Conservation (phyloP, 2,797 vertebrate genomes). For the Lepus townsendii region DNA sequence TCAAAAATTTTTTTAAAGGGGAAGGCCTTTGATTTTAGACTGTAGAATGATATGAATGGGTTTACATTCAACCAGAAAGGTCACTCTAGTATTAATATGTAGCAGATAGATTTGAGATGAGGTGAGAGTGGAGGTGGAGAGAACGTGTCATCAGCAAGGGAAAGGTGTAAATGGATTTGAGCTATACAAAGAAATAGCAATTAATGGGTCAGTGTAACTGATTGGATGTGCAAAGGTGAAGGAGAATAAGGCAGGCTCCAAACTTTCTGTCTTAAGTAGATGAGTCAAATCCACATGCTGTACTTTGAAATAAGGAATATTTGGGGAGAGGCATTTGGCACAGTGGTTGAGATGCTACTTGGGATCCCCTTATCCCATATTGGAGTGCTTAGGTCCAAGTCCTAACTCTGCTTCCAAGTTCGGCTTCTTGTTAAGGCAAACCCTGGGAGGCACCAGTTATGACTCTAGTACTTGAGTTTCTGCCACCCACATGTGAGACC, state of each 20-base stretch:
- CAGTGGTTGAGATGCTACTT: too few relatives aligned
- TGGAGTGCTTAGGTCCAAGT: too few relatives aligned
- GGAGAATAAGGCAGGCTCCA: background rate
- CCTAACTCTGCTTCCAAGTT: too few relatives aligned
- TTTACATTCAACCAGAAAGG: slow-evolving; percentile 32
- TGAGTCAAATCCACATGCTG: background rate
- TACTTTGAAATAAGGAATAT: background rate
- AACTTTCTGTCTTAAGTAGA: background rate
- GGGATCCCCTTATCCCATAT: too few relatives aligned
- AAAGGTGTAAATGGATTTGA: background rate
- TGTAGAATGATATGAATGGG: background rate
- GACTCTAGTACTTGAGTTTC: too few relatives aligned
- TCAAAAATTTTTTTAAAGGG: background rate
- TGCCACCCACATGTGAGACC: too few relatives aligned
- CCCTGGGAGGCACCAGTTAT: too few relatives aligned
- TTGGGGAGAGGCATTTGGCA: too few relatives aligned
- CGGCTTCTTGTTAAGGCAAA: too few relatives aligned
- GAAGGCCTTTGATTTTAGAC: background rate
- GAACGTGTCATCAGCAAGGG: background rate
- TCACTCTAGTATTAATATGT: background rate
- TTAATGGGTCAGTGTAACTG: background rate
- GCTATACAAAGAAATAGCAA: background rate
- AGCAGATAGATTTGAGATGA: background rate
- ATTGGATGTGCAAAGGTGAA: background rate
- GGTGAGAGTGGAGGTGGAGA: background rate